Conservation (phyloP, 2,113 vertebrate genomes). For the Larimichthys polyactis region DNA sequence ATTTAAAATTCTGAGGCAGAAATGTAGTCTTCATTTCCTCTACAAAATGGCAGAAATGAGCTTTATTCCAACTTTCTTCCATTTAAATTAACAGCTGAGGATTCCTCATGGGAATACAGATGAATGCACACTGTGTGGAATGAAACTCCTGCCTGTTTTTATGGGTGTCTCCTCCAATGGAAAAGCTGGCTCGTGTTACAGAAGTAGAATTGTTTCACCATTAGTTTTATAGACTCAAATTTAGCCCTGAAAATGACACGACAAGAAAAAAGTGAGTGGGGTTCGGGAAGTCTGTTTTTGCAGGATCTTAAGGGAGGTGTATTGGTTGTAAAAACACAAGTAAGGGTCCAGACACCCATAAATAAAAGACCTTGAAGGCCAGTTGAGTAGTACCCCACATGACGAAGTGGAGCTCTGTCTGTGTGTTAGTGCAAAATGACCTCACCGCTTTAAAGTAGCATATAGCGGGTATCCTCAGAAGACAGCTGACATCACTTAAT, state of each 20-base stretch:
- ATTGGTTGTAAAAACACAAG: conserved; percentile 55
- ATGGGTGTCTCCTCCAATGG: conserved; percentile 51
- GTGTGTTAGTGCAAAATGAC: conserved; percentile 9
- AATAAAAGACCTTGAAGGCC: conserved; percentile 50
- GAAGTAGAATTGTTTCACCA: conserved; percentile 64
- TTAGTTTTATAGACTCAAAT: conserved; percentile 67
- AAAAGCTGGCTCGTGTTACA: conserved; percentile 64
- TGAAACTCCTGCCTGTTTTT: conserved; percentile 49
- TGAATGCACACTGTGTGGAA: conserved; percentile 55
- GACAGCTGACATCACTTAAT: neutral
- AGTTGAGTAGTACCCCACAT: conserved; percentile 23
- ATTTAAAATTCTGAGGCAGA: conserved; percentile 38
- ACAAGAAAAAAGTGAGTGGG: conserved; percentile 30
- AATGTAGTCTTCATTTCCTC: conserved; percentile 32
- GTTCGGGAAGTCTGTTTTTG: conserved; percentile 55
- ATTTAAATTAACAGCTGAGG: conserved; percentile 54
- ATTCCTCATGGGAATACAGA: conserved; percentile 44
- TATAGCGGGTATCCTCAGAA: neutral
- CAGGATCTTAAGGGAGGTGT: conserved; percentile 51
- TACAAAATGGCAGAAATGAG: conserved; percentile 36
- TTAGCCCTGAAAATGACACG: conserved; percentile 62
- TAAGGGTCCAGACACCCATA: conserved; percentile 48
- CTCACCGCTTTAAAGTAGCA: conserved; percentile 15
- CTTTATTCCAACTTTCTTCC: conserved; percentile 34
- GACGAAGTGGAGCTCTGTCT: conserved; percentile 14